A percentile compares a stretch with the other conserved stretches of the same genome.
phyloP scores from a whole-genome alignment of 2,797 vertebrate species.

The Eremophila alpestris region DNA sequence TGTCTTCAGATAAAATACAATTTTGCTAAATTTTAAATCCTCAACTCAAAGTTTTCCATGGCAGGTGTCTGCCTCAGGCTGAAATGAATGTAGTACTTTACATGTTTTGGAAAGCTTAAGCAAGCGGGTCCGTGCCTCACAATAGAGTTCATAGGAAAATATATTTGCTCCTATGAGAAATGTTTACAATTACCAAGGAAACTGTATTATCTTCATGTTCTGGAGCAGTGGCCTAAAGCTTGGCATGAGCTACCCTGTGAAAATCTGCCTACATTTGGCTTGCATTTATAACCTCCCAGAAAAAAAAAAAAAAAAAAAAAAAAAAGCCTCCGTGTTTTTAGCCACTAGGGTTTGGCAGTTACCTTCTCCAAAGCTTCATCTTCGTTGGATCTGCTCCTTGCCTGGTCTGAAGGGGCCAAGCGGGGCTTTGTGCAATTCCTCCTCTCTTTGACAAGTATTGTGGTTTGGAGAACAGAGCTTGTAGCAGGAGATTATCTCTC shows the following conservation, averaged over 20 bases:
- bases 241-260: neutral
- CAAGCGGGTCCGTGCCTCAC: neutral
- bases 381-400: neutral
- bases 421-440: neutral
- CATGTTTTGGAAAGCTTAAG: neutral
- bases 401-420: neutral
- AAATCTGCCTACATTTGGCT: constrained; percentile 10
- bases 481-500: constrained; percentile 25
- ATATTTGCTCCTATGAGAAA: neutral
- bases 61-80: constrained; percentile 7
- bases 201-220: neutral
- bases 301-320: rapidly evolving
- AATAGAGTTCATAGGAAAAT: neutral
- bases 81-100: neutral
- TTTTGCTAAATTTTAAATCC: neutral
- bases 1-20: neutral
- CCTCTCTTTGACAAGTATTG: neutral
- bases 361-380: neutral
- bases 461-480: neutral
- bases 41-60: neutral
- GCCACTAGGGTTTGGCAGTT: neutral
- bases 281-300: neutral
- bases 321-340: neutral
- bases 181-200: constrained; percentile 7
- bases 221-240: neutral